Percentiles rank a stretch among this genome's conserved stretches.
These are phyloP conservation scores for Onychomys arenicola DNA, from an alignment of 2,797 vertebrate species.

Conservation along the genomic window DNA sequence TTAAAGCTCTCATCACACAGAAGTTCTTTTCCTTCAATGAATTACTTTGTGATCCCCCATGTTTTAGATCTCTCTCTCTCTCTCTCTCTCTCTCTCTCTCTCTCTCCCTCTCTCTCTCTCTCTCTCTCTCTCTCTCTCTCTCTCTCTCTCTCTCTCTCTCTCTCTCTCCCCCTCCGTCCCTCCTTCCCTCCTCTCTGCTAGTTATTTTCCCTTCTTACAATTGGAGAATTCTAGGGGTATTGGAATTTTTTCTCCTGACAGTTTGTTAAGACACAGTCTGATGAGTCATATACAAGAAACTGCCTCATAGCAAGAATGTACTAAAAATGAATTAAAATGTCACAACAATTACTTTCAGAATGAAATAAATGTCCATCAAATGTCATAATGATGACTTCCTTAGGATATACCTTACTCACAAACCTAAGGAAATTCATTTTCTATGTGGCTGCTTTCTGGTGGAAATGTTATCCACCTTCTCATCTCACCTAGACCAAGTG, in stretches of 20 bases:
- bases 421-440: background rate
- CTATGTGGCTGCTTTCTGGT: background rate
- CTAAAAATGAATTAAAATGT: constrained; percentile 67
- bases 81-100: background rate
- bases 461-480: background rate
- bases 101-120: no score
- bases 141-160: background rate
- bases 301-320: constrained; percentile 46
- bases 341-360: constrained; percentile 60
- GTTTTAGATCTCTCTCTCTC: background rate
- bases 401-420: constrained; percentile 11
- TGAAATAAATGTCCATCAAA: constrained; percentile 32
- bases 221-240: background rate
- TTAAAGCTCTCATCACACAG: background rate
- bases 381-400: constrained; percentile 34
- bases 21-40: background rate
- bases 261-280: constrained; percentile 42
- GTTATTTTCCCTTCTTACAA: constrained; percentile 12
- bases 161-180: no score
- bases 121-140: background rate
- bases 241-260: constrained; percentile 52
- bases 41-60: background rate
- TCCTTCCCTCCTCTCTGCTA: background rate
- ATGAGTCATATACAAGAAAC: constrained; percentile 55
- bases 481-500: background rate